Evolutionary conservation across 2,113 vertebrate species (phyloP).

Genomic region (Neolamprologus kungweensis): DNA sequence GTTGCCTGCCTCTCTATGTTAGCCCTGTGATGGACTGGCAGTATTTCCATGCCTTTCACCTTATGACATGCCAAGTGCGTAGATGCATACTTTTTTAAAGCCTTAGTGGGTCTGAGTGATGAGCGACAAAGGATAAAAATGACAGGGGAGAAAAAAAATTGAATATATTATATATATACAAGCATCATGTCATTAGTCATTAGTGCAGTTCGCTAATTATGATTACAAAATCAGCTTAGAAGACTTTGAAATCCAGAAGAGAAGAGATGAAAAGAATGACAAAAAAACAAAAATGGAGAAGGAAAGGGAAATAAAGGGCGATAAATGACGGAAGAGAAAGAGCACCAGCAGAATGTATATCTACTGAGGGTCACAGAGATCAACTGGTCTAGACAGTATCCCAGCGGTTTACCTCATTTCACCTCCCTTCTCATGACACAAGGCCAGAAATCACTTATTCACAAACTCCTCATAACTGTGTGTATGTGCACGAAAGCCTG

Average conservation of each 20-base stretch:
- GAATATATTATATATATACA: too few relatives aligned
- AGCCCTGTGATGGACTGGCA: background rate
- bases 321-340: background rate
- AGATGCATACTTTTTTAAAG: background rate
- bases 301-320: background rate
- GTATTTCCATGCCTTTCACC: background rate
- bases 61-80: background rate
- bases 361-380: background rate
- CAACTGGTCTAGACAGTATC: conserved; percentile 35
- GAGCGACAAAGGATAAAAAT: background rate
- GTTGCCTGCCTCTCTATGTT: background rate
- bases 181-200: background rate
- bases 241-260: background rate
- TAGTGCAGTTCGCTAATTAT: background rate
- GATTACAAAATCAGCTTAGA: background rate
- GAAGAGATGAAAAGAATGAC: background rate
- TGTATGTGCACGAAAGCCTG: background rate
- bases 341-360: background rate
- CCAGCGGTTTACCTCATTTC: background rate
- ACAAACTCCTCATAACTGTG: background rate
- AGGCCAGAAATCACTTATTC: background rate
- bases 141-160: background rate
- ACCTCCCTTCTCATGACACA: background rate
- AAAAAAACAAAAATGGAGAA: background rate
- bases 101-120: background rate